A percentile compares a stretch with the other conserved stretches of the same genome.
phyloP scores from a whole-genome alignment of 2,113 vertebrate genomes.

The Tapirus terrestris region DNA sequence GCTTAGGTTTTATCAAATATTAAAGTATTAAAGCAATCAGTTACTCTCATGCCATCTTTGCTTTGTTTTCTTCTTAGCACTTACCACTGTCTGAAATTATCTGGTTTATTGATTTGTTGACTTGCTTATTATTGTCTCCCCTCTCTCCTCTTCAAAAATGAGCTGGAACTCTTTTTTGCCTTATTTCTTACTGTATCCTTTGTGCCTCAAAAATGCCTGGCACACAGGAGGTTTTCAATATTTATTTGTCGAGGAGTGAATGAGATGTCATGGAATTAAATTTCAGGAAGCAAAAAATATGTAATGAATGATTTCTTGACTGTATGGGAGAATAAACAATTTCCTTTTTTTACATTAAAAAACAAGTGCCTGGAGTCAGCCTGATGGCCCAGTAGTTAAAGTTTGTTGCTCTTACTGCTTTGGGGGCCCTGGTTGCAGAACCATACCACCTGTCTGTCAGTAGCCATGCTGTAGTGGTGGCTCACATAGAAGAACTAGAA shows the following conservation, averaged over 20 bases:
- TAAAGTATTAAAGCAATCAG: background rate
- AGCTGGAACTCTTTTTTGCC: background rate
- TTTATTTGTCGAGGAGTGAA: conserved; percentile 40
- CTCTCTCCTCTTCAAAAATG: background rate
- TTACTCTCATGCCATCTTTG: background rate
- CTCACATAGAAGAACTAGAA: too few relatives aligned
- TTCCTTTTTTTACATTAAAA: background rate
- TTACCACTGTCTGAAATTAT: background rate
- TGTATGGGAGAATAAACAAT: background rate
- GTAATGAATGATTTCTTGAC: background rate
- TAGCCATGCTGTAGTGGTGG: too few relatives aligned
- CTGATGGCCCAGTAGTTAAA: too few relatives aligned
- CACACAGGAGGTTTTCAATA: background rate
- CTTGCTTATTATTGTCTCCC: background rate
- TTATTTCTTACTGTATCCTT: background rate
- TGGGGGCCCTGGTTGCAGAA: too few relatives aligned
- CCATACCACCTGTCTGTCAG: too few relatives aligned
- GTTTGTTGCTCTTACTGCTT: too few relatives aligned
- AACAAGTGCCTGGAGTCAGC: background rate
- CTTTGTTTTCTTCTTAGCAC: background rate
- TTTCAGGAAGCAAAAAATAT: conserved; percentile 33
- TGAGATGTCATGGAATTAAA: conserved; percentile 10
- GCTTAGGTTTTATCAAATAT: background rate
- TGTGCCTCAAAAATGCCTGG: background rate
- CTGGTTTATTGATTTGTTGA: background rate